Evolutionary conservation across 2,888 invertebrate genomes (phyloP).

Genomic region (Elgonia sp.): DNA sequence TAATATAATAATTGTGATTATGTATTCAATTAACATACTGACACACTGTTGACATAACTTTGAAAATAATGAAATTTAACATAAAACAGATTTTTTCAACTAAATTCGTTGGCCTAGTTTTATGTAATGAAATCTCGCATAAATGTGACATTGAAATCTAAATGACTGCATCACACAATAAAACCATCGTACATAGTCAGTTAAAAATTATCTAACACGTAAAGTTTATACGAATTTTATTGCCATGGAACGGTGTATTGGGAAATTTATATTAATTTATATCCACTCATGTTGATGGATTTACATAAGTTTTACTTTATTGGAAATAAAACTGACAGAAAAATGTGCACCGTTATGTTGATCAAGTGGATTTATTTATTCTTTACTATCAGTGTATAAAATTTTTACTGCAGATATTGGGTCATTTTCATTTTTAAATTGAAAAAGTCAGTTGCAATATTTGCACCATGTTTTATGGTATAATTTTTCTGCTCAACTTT

Average conservation of each 20-base stretch:
- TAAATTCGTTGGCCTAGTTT: constrained; percentile 54
- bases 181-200: constrained; percentile 15
- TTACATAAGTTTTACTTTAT: constrained; percentile 24
- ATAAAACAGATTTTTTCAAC: constrained; percentile 19
- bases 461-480: too few species aligned
- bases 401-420: background rate
- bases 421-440: background rate
- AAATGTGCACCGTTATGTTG: constrained; percentile 16
- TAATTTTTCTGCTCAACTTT: too few species aligned
- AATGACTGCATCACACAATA: constrained; percentile 40
- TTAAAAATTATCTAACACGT: constrained; percentile 52
- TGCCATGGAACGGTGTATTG: background rate
- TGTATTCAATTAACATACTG: too few species aligned
- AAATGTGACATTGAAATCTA: constrained; percentile 57
- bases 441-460: background rate
- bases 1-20: too few species aligned
- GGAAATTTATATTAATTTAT: constrained; percentile 29
- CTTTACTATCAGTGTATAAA: background rate
- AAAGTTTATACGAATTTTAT: constrained; percentile 40
- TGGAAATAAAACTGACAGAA: constrained; percentile 10
- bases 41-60: too few species aligned
- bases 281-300: background rate
- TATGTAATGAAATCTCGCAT: constrained; percentile 44
- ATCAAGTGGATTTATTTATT: background rate
- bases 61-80: too few species aligned